Evolutionary conservation across 2,113 vertebrate genomes (phyloP), one percentile per base, ranked within the genome.

Genomic region (Odontophorus gujanensis): DNA sequence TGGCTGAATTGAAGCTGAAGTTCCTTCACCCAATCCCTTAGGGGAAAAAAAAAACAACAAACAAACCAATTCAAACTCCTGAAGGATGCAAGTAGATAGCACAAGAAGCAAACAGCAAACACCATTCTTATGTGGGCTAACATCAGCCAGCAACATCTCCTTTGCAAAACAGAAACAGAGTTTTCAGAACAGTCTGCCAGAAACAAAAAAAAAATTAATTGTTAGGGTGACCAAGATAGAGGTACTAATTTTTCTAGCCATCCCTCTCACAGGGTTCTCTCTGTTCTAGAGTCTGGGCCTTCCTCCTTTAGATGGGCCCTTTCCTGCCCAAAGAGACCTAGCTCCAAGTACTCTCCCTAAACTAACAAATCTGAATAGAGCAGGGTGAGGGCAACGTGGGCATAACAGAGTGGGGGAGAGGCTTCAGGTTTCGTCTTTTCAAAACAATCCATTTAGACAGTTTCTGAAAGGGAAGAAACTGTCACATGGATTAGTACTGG

Each of bases 211-310:
- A 81, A 42, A 24, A 11, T 11, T 77, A 38, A 14, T 8, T 55
- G 24, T 24, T 50, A 28, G 7, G 3, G 3, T 59, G 19, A 86
- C 34, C 0, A 4, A 80, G 4, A 10, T 71, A 38, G 74, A 75
- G 9, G 24, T 28, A 65, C 6, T n/a, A 32, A 34, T 74, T 81
- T 11, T 43, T 24, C 45, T n/a, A 65, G 9, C 53, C 20, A 2
- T 69, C 0, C 3, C 40, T 21, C 12, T 63, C 21, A 26, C 1
- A 1, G 0, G 1, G 25, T 63, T 3, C 7, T 42, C 3, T 8
- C 36, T 68, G 10, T 50, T 7, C n/a, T 58, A 1, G 15, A 36
- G 26, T 2, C 26, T 47, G 30, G 26, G 17, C n/a, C 61, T 66
- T 34, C 5, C 13, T 61, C 42, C 32, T 71, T 6, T 12, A 59